A percentile compares a stretch with the other conserved stretches of the same genome.
phyloP scores from a whole-genome alignment of 1,140 invertebrate genomes.

The Harpegnathos saltator region DNA sequence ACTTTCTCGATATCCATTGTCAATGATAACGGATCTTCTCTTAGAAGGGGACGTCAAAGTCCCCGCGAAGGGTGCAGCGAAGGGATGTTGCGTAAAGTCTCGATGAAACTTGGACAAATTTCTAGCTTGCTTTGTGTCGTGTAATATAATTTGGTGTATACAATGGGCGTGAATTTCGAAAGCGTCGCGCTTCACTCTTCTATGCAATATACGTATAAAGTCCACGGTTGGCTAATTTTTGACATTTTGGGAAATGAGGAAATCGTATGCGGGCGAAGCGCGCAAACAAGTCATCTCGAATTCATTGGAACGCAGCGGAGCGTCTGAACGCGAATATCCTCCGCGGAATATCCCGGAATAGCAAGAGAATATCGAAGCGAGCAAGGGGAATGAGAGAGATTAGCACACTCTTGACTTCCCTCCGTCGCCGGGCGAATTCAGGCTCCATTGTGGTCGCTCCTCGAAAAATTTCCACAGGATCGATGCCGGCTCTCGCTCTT shows the following conservation, averaged over 20 bases:
- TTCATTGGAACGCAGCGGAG: neutral
- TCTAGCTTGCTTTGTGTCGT: no score
- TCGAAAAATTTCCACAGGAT: conserved; percentile 71
- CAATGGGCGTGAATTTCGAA: no score
- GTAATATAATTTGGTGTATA: no score
- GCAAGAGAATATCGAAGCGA: conserved; percentile 35
- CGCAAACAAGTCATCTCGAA: neutral
- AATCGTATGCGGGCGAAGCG: no score
- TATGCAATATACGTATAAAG: no score
- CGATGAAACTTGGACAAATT: conserved; percentile 16
- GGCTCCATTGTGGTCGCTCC: conserved; percentile 71
- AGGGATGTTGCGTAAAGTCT: conserved; percentile 31
- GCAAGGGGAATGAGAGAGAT: conserved; percentile 61
- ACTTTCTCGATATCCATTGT: conserved; percentile 75
- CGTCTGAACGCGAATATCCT: neutral
- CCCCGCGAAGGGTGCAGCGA: conserved; percentile 16
- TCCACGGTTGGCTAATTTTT: no score
- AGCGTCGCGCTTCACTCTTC: no score
- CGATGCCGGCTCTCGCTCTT: conserved; percentile 39
- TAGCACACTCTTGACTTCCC: conserved; percentile 68
- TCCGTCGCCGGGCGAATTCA: conserved; percentile 69
- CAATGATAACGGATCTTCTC: conserved; percentile 64
- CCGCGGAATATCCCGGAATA: neutral
- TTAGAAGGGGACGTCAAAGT: neutral
- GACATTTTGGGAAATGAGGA: neutral